These are phyloP conservation scores for Halcyon senegalensis DNA, from an alignment of 2,113 vertebrate species.

Conservation along the genomic window DNA sequence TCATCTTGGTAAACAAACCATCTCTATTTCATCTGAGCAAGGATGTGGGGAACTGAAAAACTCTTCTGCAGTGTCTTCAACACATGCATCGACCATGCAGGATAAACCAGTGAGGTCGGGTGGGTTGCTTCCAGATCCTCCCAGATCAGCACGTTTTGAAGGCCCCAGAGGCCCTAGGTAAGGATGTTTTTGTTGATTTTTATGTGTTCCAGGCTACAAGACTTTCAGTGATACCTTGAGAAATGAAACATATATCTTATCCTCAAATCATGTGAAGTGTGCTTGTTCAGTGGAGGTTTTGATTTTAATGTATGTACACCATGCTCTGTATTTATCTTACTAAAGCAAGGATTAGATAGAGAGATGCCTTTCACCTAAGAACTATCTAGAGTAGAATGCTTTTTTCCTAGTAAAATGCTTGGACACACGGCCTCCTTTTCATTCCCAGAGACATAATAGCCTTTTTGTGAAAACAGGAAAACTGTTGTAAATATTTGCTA, in stretches of 20 bases:
- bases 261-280: neutral
- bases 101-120: slow-evolving; percentile 75
- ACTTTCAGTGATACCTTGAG: neutral
- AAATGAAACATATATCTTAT: neutral
- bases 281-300: neutral
- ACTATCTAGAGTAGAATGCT: neutral
- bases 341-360: neutral
- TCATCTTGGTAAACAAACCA: slow-evolving; percentile 57
- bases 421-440: neutral
- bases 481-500: neutral
- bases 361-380: neutral
- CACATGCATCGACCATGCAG: slow-evolving; percentile 42
- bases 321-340: neutral
- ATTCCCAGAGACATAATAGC: neutral
- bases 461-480: neutral
- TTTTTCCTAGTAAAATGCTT: neutral
- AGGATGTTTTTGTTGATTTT: slow-evolving; percentile 10
- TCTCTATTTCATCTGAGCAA: slow-evolving; percentile 73
- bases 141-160: slow-evolving; percentile 81
- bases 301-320: neutral
- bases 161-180: slow-evolving; percentile 84
- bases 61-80: slow-evolving; percentile 49
- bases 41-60: slow-evolving; percentile 66
- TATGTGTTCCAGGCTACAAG: neutral
- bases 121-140: slow-evolving; percentile 76